Base-by-base conservation (phyloP, 2,888 invertebrate species). In the Lamproptera curius region DNA sequence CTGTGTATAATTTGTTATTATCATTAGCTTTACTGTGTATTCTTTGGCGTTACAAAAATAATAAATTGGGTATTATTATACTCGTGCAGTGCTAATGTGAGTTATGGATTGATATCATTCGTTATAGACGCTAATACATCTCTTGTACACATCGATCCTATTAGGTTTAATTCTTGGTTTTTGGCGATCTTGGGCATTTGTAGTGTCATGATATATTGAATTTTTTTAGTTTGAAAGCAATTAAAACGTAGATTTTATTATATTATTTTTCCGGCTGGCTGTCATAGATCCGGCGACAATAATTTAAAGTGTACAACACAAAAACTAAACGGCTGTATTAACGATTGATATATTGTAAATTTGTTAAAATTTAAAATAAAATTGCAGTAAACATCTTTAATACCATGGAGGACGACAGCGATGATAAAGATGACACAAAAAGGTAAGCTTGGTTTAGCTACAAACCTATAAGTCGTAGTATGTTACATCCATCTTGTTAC, bases 351-450 rank as follows among this genome's bases (percentile, higher is more conserved):
- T 31, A 13, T 11, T 11, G 31, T 31, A 31, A 41, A 31, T 31
- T 31, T n/a, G 31, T 31, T 31, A 2, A 2, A 5, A 28, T 9
- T 41, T 35, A 36, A 47, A 31, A 17, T 36, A 42, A 20, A 17
- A 13, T 46, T 41, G 14, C 17, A 28, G 35, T 38, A 11, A 15
- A 47, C 36, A 28, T 16, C 28, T 11, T 33, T 23, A 36, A 16
- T 57, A 72, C 52, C 54, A 93, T 94, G 93, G 94, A 94, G 50
- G 94, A 95, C 73, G 95, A 95, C 61, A 92, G 91, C 42, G 95
- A 95, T 66, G 95, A 95, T 64, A 94, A 94, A 80, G 95, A 95
- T 78, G 93, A 93, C 65, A 91, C 94, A 9, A 95, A 95, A 88
- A 90, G 95, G 95, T 94, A 80, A 79, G 34, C 28, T 1, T 14